Conservation (phyloP, 2,113 vertebrate species). For the Corapipo altera region DNA sequence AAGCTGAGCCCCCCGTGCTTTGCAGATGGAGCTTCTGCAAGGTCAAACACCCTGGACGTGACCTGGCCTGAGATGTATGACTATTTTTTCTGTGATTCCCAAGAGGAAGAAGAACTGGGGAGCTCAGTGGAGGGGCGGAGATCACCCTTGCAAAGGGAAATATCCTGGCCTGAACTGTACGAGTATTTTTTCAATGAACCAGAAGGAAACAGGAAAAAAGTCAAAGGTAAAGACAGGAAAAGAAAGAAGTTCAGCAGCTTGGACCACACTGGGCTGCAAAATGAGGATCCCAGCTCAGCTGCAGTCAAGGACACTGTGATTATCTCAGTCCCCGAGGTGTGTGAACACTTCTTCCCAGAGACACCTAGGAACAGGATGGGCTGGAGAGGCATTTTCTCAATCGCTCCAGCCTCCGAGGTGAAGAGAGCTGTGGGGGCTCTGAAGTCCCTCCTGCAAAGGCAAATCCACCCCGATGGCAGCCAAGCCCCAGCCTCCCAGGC, state of each 20-base stretch:
- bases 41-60: constrained; percentile 1
- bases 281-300: not conserved
- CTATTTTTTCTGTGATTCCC: constrained; percentile 82
- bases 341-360: constrained; percentile 77
- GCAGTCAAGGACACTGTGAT: not conserved
- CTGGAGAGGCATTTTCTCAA: not conserved
- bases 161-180: constrained; percentile 84
- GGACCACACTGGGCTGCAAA: not conserved
- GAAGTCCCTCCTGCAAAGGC: constrained; percentile 16
- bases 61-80: constrained; percentile 88
- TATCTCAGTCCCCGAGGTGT: constrained; percentile 72
- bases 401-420: not conserved
- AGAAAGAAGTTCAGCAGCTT: not conserved
- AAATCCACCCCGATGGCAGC: not conserved
- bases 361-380: not conserved
- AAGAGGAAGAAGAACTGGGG: not conserved
- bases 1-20: not conserved
- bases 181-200: constrained; percentile 85
- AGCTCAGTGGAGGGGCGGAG: not conserved
- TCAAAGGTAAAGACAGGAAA: constrained; percentile 60
- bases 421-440: constrained; percentile 28
- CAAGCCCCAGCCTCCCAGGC: not conserved
- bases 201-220: constrained; percentile 22
- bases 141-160: not conserved
- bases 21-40: fast-evolving